phyloP scores from a whole-genome alignment of 1,140 invertebrate species.

The Mylabris phalerata region DNA sequence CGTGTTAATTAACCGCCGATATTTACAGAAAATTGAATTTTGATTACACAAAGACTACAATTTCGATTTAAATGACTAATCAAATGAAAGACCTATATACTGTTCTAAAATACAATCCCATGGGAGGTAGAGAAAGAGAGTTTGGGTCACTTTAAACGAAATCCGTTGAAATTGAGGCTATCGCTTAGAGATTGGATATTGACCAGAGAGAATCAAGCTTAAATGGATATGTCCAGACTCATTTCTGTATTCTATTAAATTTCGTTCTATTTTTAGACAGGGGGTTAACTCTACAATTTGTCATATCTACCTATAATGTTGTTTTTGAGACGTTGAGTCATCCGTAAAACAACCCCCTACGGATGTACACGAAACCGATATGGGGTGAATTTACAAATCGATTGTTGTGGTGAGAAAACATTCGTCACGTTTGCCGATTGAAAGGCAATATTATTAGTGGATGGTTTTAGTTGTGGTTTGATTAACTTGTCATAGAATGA shows the following conservation, averaged over 20 bases:
- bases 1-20: no score
- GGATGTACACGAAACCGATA: no score
- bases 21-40: no score
- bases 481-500: no score
- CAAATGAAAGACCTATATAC: conserved; percentile 12
- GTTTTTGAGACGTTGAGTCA: no score
- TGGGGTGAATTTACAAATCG: no score
- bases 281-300: background rate
- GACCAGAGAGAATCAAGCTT: conserved; percentile 23
- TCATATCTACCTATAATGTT: background rate
- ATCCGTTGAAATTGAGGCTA: conserved; percentile 32
- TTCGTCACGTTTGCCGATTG: no score
- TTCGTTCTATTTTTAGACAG: background rate
- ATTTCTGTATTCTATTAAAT: conserved; percentile 9
- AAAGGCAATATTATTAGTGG: no score
- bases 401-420: no score
- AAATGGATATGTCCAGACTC: conserved; percentile 15
- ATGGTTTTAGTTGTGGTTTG: no score
- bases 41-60: no score
- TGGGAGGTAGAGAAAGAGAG: conserved; percentile 17
- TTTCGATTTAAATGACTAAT: conserved; percentile 12
- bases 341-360: no score
- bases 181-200: conserved; percentile 34
- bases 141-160: conserved; percentile 27
- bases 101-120: conserved; percentile 3